Percentiles rank a stretch among this genome's conserved stretches.
phyloP scores from a whole-genome alignment of 2,888 invertebrate genomes.

The Noctua fimbriata region DNA sequence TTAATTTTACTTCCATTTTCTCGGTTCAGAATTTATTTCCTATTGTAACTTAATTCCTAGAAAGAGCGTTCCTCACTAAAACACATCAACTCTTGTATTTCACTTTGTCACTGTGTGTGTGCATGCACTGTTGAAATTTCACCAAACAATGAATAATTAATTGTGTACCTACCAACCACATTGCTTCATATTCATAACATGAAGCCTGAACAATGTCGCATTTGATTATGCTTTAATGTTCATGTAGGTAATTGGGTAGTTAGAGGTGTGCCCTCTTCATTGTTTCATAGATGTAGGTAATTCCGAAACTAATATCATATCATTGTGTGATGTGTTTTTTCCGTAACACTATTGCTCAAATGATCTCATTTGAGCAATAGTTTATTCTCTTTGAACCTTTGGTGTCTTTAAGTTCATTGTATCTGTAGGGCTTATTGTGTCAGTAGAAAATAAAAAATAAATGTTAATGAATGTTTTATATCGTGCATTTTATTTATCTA shows the following conservation, averaged over 20 bases:
- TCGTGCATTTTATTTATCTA: slow-evolving; percentile 14
- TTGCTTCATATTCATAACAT: neutral
- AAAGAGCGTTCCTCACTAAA: neutral
- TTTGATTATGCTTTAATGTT: slow-evolving; percentile 6
- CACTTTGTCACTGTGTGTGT: slow-evolving; percentile 13
- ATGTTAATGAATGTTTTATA: neutral
- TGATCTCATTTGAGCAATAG: neutral
- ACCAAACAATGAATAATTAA: slow-evolving; percentile 7
- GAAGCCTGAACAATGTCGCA: slow-evolving; percentile 22
- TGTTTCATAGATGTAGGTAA: neutral
- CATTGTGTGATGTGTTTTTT: slow-evolving; percentile 18
- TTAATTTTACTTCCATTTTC: neutral
- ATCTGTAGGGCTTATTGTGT: neutral
- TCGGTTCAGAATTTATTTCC: neutral
- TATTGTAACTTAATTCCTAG: neutral
- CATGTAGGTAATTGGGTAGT: neutral
- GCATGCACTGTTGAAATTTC: slow-evolving; percentile 1
- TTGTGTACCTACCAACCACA: neutral
- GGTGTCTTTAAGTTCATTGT: neutral
- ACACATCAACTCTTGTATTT: neutral
- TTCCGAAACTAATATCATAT: neutral
- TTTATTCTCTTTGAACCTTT: neutral
- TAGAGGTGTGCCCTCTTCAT: neutral
- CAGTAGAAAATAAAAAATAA: slow-evolving; percentile 22
- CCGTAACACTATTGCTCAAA: too few relatives aligned